Conservation (phyloP, 23 tunicate species). For the Ciona savignyi region DNA sequence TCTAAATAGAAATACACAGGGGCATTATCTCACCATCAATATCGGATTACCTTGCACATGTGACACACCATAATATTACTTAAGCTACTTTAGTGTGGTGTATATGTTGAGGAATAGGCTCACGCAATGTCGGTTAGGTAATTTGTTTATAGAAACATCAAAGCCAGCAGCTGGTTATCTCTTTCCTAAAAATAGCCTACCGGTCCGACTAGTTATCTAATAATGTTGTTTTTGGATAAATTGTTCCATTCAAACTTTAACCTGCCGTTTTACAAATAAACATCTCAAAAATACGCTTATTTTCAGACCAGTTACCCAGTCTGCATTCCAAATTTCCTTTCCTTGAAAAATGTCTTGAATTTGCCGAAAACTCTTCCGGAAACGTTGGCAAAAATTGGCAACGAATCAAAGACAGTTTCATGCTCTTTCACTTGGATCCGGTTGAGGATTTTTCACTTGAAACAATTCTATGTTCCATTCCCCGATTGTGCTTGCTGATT, state of each 20-base stretch:
- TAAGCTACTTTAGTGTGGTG: too few species aligned
- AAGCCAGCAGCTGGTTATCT: too few species aligned
- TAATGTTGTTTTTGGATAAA: not conserved
- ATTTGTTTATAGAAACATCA: too few species aligned
- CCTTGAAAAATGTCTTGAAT: conserved; percentile 32
- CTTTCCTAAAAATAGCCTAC: too few species aligned
- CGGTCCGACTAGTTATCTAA: not conserved
- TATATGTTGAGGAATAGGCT: too few species aligned
- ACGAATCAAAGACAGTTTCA: conserved; percentile 53
- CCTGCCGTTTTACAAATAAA: not conserved
- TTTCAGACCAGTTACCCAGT: conserved; percentile 10
- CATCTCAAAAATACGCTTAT: not conserved
- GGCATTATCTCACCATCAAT: too few species aligned
- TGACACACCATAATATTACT: too few species aligned
- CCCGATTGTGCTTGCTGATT: conserved; percentile 37
- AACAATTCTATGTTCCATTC: conserved; percentile 38
- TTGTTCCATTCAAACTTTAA: not conserved
- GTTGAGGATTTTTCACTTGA: conserved; percentile 45
- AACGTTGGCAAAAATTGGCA: conserved; percentile 77
- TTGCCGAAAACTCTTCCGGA: conserved; percentile 67
- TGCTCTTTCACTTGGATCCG: conserved; percentile 71
- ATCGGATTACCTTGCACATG: too few species aligned
- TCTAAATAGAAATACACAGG: too few species aligned
- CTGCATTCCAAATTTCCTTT: conserved; percentile 12
- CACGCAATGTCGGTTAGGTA: too few species aligned